Evolutionary conservation across 2,797 vertebrate genomes (phyloP), one percentile per base, ranked within the genome.

Genomic region (Ibycter americanus): DNA sequence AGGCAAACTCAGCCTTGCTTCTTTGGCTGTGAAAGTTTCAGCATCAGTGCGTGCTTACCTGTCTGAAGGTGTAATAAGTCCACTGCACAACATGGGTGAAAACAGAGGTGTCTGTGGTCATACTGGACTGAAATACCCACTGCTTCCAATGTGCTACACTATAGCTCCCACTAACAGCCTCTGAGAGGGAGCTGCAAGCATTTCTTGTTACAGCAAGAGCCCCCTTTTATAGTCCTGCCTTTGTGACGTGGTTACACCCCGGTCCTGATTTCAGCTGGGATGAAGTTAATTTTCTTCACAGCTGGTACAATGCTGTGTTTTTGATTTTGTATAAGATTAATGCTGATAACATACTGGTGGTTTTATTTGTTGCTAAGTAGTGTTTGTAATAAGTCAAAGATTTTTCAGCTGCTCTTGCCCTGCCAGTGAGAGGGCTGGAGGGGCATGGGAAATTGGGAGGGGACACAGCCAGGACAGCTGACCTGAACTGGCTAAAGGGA

Each of bases 11-110:
- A 74, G 9, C 11, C 21, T 72, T 68, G 23, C 12, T 23, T 15
- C 22, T 65, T 84, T 47, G 22, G 6, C 42, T 14, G 40, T 56
- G 36, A 51, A 23, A 31, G 1, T 29, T 73, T 70, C n/a, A 47
- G 8, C 10, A 23, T 5, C 1, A 6, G 1, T 4, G 2, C 1
- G 15, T 15, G 12, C 0, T 2, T 21, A 7, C 5, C 13, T 32
- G 42, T 15, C 4, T 6, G 51, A 66, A 86, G 47, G 11, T n/a
- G 15, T 20, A 56, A 14, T 3, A 13, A 25, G 22, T 25, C 11
- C 13, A 12, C 0, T 0, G 9, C 11, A 14, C 1, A 6, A 38
- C 26, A 6, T 1, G 18, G 13, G 12, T 27, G n/a, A 72, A 46
- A 76, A 55, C 5, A 34, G 14, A 56, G 16, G n/a, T 46, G 32